phyloP scores from a whole-genome alignment of 2,113 vertebrate species.

The Struthidea cinerea region DNA sequence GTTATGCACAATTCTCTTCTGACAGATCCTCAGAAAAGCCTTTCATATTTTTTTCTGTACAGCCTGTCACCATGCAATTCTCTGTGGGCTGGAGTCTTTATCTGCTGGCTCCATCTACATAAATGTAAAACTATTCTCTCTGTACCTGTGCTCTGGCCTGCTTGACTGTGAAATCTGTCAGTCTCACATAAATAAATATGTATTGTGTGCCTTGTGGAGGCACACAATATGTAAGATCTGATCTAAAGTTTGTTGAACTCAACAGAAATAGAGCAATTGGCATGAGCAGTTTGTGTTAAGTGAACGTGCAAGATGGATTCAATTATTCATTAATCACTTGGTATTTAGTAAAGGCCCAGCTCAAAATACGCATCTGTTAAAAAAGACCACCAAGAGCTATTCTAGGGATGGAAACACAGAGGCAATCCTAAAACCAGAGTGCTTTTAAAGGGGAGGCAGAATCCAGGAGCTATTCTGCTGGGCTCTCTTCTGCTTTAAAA shows the following conservation, averaged over 20 bases:
- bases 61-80: background rate
- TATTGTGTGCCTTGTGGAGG: background rate
- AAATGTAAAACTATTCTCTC: background rate
- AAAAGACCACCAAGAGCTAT: background rate
- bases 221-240: background rate
- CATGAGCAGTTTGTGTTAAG: background rate
- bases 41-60: background rate
- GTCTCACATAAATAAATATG: background rate
- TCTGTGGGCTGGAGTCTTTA: background rate
- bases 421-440: background rate
- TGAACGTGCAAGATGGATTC: background rate
- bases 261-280: background rate
- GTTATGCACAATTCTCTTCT: background rate
- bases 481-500: background rate
- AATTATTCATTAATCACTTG: background rate
- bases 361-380: background rate
- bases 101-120: background rate
- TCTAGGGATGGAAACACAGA: background rate
- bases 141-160: background rate
- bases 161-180: background rate
- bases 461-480: background rate
- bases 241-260: background rate
- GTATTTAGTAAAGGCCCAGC: background rate
- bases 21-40: constrained; percentile 25
- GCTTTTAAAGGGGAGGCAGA: background rate